Conservation (phyloP, 2,113 vertebrate species). For the Dermatemys mawii region DNA sequence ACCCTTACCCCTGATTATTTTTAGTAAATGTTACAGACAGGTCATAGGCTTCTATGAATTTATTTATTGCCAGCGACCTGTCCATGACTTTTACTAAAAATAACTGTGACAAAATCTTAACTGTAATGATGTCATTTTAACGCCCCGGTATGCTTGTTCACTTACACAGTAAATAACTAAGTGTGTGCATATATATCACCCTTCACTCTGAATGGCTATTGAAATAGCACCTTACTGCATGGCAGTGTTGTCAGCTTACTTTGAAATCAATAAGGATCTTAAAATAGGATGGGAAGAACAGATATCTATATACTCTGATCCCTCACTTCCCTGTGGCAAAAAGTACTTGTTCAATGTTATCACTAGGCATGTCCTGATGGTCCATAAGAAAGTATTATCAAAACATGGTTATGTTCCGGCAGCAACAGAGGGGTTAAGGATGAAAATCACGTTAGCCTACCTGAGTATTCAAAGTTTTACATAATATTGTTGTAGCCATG, state of each 20-base stretch:
- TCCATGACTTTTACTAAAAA: background rate
- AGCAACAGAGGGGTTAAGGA: conserved; percentile 56
- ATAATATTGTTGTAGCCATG: background rate
- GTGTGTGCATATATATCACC: rapidly evolving
- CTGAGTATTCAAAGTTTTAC: conserved; percentile 33
- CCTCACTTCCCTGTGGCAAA: conserved; percentile 16
- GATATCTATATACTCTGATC: conserved; percentile 29
- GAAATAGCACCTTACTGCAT: background rate
- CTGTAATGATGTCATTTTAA: background rate
- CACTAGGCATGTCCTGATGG: background rate
- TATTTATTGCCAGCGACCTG: background rate
- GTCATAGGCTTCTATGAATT: background rate
- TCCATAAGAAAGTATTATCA: conserved; percentile 24
- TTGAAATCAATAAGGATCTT: conserved; percentile 57
- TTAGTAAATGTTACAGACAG: background rate
- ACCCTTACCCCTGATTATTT: background rate
- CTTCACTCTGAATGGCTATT: background rate
- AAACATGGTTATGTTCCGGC: conserved; percentile 1
- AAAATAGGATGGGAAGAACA: conserved; percentile 33
- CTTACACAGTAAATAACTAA: rapidly evolving
- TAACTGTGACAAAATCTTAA: background rate
- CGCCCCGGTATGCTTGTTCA: background rate
- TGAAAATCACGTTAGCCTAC: conserved; percentile 18
- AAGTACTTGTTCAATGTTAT: conserved; percentile 21
- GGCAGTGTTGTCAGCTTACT: background rate